Conservation (phyloP, 2,888 invertebrate species). For the Tachystola acroxantha region DNA sequence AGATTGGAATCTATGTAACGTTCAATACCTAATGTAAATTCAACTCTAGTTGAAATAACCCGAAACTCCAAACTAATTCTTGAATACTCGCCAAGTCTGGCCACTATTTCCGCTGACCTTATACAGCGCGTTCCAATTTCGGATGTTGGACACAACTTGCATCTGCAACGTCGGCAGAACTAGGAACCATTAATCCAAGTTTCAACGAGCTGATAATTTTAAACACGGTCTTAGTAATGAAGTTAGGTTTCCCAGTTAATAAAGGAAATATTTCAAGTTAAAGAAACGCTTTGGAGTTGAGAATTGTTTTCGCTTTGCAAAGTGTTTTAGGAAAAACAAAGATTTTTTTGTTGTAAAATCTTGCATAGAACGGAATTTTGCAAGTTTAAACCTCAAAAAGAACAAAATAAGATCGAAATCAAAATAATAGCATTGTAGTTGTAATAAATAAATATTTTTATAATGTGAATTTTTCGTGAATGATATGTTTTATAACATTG, state of each 20-base stretch:
- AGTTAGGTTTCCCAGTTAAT: not conserved
- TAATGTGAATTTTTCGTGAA: too few relatives aligned
- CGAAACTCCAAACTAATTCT: constrained; percentile 36
- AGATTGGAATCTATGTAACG: too few relatives aligned
- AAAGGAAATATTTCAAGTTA: not conserved
- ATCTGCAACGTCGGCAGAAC: constrained; percentile 9
- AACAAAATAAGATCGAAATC: too few relatives aligned
- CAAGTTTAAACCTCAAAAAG: too few relatives aligned
- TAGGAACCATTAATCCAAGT: not conserved
- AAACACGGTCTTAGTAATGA: not conserved
- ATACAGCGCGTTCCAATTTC: constrained; percentile 28
- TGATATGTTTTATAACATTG: too few relatives aligned
- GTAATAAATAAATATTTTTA: too few relatives aligned
- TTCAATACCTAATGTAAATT: not conserved
- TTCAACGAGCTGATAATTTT: not conserved
- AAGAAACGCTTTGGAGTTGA: not conserved
- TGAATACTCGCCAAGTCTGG: constrained; percentile 39
- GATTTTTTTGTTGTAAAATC: too few relatives aligned
- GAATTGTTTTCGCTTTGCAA: constrained; percentile 6
- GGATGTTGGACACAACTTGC: constrained; percentile 20
- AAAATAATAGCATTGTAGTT: too few relatives aligned
- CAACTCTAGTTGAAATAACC: constrained; percentile 16
- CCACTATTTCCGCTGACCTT: constrained; percentile 36
- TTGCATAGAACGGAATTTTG: too few relatives aligned
- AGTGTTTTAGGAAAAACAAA: constrained; percentile 8